phyloP scores from a whole-genome alignment of 2,113 vertebrate genomes.

The Hepsetus odoe region DNA sequence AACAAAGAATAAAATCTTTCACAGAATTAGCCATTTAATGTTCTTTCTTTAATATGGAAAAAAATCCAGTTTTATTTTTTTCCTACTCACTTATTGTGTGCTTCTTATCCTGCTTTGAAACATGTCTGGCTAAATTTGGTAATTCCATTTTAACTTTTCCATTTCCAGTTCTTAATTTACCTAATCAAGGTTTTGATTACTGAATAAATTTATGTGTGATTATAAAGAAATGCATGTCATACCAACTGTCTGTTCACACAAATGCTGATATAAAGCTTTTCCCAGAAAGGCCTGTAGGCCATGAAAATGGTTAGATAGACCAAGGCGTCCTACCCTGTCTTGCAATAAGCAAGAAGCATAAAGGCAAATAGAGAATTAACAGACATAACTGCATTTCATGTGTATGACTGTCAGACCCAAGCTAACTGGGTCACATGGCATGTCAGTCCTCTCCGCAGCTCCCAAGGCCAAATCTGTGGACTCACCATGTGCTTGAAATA shows the following conservation, averaged over 20 bases:
- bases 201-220: background rate
- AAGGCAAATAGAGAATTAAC: background rate
- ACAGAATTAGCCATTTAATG: too few species aligned
- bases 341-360: background rate
- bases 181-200: background rate
- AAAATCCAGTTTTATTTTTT: background rate
- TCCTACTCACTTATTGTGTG: background rate
- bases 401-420: slow-evolving; percentile 12
- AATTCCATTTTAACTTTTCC: background rate
- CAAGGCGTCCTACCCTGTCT: background rate
- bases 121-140: background rate
- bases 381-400: background rate
- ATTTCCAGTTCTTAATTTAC: too few species aligned
- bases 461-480: slow-evolving; percentile 11
- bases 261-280: background rate
- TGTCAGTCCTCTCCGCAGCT: background rate
- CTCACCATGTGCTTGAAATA: slow-evolving; percentile 35
- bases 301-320: background rate
- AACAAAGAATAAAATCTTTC: background rate
- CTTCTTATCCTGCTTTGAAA: too few species aligned
- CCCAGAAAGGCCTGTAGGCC: background rate
- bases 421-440: slow-evolving; percentile 30
- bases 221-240: background rate
- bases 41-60: too few species aligned
- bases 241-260: background rate